Base-by-base conservation (phyloP, 2,113 vertebrate genomes). In the Salvelinus fontinalis region DNA sequence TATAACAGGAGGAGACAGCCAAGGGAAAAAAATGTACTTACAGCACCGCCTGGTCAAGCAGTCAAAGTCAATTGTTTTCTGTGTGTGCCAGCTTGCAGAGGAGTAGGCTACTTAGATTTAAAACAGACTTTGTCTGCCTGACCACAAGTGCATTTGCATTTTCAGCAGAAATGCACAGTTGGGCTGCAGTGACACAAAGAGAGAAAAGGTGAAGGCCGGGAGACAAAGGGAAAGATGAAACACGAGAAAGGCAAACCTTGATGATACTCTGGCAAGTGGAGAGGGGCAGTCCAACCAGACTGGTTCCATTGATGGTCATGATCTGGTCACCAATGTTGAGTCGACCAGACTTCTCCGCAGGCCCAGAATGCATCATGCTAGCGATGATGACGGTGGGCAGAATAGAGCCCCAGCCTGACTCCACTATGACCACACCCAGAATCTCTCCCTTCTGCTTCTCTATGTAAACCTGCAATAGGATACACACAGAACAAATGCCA, bases 231-330 rank as follows among this genome's bases (percentile, higher is more conserved):
- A 67, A 34, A 34, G 5, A 78, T 1, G 62, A 26, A 57, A 62
- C 31, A 51, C 3, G 22, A 70, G 24, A 59, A 51, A 62, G 49
- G 39, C 24, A 3, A 64, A 99, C 97, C 96, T 99, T 99, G 87
- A 99, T 99, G 87, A 99, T 99, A 93, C 97, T 99, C 92, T 99
- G 97, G 87, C 97, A 99, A 12, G 97, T 99, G 66, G 94, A 96
- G 8, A 99, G 95, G 1, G 97, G 97, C 75, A 99, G 92, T 54
- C 97, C 97, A 89, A 99, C 97, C 88, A 99, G 92, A 84, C 97
- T 99, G 78, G 97, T 99, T 70, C 97, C 96, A 0, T 99, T 99
- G 68, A 99, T 93, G 14, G 97, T 98, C 97, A 99, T 99, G 86
- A 99, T 98, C 91, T 99, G 97, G 87, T 99, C 97, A 24, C 97